Evolutionary conservation across 1,140 invertebrate species (phyloP), one percentile per base, ranked within the genome.

Genomic region (Anastatus disparis): DNA sequence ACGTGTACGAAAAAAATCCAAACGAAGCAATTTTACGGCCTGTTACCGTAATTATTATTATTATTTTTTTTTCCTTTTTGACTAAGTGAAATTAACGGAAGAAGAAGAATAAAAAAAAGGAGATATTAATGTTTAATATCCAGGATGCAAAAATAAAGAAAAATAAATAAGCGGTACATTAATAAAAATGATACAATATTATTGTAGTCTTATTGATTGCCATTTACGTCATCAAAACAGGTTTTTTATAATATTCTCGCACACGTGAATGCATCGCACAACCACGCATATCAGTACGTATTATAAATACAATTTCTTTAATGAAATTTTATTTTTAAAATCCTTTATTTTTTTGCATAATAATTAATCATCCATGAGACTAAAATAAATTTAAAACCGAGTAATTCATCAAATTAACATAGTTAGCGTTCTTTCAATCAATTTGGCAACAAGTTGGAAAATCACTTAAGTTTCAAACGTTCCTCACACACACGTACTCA

Each of bases 21-120:
- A 44, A 53, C 31, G 22, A 56, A 69, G 48, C 66, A 52, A 61
- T 69, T 69, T 69, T 69, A 69, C 24, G 56, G 46, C 53, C 52
- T 46, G 65, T 67, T 67, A 58, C 53, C 15, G 17, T 67, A 67
- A 59, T 50, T 58, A 48, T 67, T 58, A n/a, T n/a, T n/a, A n/a
- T n/a, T n/a, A n/a, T n/a, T n/a, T n/a, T n/a, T n/a, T n/a, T n/a
- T n/a, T n/a, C n/a, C n/a, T n/a, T 67, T 67, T 55, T 35, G 26
- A 53, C 64, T 66, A 56, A 66, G 40, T 61, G 63, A 55, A 61
- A 61, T 61, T 24, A 61, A 61, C 56, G 56, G 20, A 29, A 24
- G 40, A 26, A 26, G 20, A 22, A 22, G 27, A 13, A 52, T 64
- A 38, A 52, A 48, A 27, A 62, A 46, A 35, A 35, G 31, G 31